A percentile compares a stretch with the other conserved stretches of the same genome.
Evolutionary conservation across 2,888 invertebrate species (phyloP).

Genomic region (Lepidochrysops patricia): DNA sequence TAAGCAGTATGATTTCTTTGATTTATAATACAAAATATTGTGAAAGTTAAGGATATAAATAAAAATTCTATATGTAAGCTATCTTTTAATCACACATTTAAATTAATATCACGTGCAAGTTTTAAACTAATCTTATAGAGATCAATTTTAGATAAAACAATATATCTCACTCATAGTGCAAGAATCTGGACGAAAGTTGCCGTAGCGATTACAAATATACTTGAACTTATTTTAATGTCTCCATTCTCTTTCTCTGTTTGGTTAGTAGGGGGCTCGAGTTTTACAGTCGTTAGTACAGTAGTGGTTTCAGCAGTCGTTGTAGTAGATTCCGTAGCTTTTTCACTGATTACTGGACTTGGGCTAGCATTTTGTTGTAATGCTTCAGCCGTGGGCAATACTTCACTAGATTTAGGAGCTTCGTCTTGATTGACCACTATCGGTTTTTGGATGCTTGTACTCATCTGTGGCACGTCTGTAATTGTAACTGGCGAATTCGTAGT

Average conservation of each 20-base stretch:
- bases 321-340: constrained; percentile 33
- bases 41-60: neutral
- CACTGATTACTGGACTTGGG: constrained; percentile 27
- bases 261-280: constrained; percentile 17
- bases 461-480: neutral
- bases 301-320: constrained; percentile 25
- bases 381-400: constrained; percentile 44
- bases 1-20: constrained; percentile 48
- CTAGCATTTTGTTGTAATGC: constrained; percentile 47
- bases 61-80: neutral
- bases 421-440: neutral
- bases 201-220: neutral
- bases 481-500: neutral
- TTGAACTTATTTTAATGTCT: constrained; percentile 2
- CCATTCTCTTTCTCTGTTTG: constrained; percentile 15
- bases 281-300: constrained; percentile 19
- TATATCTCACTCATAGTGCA: neutral
- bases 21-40: neutral
- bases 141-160: constrained; percentile 7
- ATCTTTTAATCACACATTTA: neutral
- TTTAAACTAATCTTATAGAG: constrained; percentile 5
- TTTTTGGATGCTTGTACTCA: neutral
- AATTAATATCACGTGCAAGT: constrained; percentile 11
- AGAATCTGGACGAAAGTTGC: neutral
- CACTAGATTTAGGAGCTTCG: constrained; percentile 29